These are phyloP conservation scores for Gallinago nigripennis DNA, from an alignment of 2,797 vertebrate genomes.

Conservation along the genomic window DNA sequence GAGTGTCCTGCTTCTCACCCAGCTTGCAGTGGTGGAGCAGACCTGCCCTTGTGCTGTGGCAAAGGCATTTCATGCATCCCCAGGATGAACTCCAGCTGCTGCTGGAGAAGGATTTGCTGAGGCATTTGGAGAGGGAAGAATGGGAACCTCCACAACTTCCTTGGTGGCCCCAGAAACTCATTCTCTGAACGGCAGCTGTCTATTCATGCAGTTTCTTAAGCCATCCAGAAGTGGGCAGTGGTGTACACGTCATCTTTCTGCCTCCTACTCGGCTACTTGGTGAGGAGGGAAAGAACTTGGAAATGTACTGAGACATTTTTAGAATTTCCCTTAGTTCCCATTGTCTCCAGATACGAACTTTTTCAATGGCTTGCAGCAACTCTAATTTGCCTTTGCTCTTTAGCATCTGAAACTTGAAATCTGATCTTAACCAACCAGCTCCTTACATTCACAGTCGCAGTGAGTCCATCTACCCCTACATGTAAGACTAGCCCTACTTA, in stretches of 20 bases:
- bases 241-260: background rate
- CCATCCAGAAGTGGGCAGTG: background rate
- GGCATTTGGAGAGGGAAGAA: background rate
- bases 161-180: fast-evolving
- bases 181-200: background rate
- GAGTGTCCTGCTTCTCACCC: background rate
- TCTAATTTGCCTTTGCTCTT: background rate
- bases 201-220: background rate
- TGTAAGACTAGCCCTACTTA: background rate
- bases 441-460: background rate
- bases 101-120: background rate
- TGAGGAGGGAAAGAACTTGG: background rate
- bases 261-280: background rate
- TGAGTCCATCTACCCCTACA: background rate
- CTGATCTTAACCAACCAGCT: background rate
- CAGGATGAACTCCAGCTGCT: background rate
- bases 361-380: background rate
- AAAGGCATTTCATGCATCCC: fast-evolving
- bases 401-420: background rate
- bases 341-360: background rate
- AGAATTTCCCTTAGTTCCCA: background rate
- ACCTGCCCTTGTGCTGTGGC: background rate
- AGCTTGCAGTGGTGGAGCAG: background rate
- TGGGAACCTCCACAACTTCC: background rate
- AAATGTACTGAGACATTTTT: background rate